Evolutionary conservation across 2,888 invertebrate species (phyloP).

Genomic region (Calameuta filiformis): DNA sequence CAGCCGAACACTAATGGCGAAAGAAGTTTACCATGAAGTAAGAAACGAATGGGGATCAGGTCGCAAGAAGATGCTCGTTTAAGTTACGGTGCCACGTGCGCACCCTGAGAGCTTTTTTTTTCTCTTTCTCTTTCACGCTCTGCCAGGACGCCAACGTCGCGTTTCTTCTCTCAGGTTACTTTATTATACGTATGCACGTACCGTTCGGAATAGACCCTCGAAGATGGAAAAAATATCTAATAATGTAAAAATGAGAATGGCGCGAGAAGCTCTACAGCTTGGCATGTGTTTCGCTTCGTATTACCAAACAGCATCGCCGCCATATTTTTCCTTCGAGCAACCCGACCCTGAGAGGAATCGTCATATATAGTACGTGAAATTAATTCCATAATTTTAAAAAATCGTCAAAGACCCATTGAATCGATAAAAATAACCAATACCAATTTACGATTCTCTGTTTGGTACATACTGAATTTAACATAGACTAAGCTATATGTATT

Average conservation of each 20-base stretch:
- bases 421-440: conserved; percentile 22
- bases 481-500: not conserved
- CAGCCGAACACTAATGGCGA: not conserved
- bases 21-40: not conserved
- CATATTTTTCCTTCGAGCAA: conserved; percentile 35
- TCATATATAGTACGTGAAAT: not conserved
- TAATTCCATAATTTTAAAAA: not conserved
- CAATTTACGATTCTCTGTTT: conserved; percentile 21
- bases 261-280: conserved; percentile 11
- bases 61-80: not conserved
- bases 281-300: conserved; percentile 46
- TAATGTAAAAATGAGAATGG: conserved; percentile 37
- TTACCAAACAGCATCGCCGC: conserved; percentile 45
- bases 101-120: conserved; percentile 23
- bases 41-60: not conserved
- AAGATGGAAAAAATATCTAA: conserved; percentile 43
- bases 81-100: conserved; percentile 13
- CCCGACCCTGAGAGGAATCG: conserved; percentile 30
- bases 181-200: conserved; percentile 25
- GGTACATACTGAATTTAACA: not conserved
- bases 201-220: conserved; percentile 20
- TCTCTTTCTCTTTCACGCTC: conserved; percentile 10
- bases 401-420: not conserved
- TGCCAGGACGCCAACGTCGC: conserved; percentile 10
- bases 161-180: conserved; percentile 28